phyloP scores from a whole-genome alignment of 2,797 vertebrate genomes.

The Oceanodroma leucorhoa region DNA sequence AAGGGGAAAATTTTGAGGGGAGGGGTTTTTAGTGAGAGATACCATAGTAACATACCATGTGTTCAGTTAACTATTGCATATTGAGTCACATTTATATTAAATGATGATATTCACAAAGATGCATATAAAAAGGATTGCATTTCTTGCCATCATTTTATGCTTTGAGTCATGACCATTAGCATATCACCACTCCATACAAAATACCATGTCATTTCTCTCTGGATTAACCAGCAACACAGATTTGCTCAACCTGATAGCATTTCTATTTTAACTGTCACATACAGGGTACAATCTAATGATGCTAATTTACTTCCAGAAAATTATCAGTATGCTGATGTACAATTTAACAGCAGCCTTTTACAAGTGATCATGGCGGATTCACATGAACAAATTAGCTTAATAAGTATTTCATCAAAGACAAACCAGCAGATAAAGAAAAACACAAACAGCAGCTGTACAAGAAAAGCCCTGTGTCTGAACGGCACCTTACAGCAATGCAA shows the following conservation, averaged over 20 bases:
- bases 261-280: not conserved
- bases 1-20: not conserved
- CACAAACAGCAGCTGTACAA: not conserved
- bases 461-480: not conserved
- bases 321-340: not conserved
- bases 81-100: not conserved
- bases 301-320: not conserved
- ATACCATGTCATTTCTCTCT: not conserved
- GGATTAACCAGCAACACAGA: not conserved
- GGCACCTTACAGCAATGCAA: not conserved
- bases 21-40: not conserved
- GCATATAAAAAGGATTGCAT: not conserved
- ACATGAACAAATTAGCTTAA: not conserved
- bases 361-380: not conserved
- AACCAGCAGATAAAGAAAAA: not conserved
- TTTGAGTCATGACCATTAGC: not conserved
- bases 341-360: not conserved
- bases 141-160: not conserved
- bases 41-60: not conserved
- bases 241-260: not conserved
- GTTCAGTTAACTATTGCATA: not conserved
- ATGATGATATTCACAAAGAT: not conserved
- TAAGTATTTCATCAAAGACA: not conserved
- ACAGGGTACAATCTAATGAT: not conserved
- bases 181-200: not conserved